Base-by-base conservation (phyloP, 1,140 invertebrate species). In the Heliconius congener region DNA sequence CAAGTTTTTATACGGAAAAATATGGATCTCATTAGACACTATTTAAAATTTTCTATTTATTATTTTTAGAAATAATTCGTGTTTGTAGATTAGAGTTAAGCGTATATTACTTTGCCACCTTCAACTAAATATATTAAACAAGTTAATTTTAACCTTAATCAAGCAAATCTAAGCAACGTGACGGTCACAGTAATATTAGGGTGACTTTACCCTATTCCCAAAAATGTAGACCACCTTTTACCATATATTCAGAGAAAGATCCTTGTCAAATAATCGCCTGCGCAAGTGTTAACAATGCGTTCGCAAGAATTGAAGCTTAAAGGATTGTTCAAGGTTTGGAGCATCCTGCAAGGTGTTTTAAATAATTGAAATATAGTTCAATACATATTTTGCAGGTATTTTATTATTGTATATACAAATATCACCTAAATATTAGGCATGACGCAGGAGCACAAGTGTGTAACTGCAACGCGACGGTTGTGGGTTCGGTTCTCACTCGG, bases 261-360 rank as follows among this genome's bases (percentile, higher is more conserved):
- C 85, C 83, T 90, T 85, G 83, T 82, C 87, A 87, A 91, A 92
- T 88, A 90, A 87, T 88, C 88, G 85, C 80, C 82, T 87, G 76
- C 84, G 90, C 90, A 90, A 91, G 88, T 90, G 85, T 84, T 85
- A 72, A 77, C 71, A 81, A 82, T 74, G 84, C 80, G 13, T 30
- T 66, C 73, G 74, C 73, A 80, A 88, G 89, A 90, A 88, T 84
- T 76, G 74, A 60, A 39, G 60, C 46, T 50, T 71, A 78, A 83
- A 83, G 82, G 82, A 83, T 83, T 83, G 77, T 71, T 66, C 73
- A 37, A 39, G 74, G 39, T 55, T 71, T 42, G 76, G 34, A 76
- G 80, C 77, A 81, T 83, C 81, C 84, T 39, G 83, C 82, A 88
- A 87, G 86, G 87, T 87, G 87, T 23, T 66, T 66, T 3, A 4